These are phyloP conservation scores for Prionailurus bengalensis DNA, from an alignment of 2,113 vertebrate species.

Conservation along the genomic window DNA sequence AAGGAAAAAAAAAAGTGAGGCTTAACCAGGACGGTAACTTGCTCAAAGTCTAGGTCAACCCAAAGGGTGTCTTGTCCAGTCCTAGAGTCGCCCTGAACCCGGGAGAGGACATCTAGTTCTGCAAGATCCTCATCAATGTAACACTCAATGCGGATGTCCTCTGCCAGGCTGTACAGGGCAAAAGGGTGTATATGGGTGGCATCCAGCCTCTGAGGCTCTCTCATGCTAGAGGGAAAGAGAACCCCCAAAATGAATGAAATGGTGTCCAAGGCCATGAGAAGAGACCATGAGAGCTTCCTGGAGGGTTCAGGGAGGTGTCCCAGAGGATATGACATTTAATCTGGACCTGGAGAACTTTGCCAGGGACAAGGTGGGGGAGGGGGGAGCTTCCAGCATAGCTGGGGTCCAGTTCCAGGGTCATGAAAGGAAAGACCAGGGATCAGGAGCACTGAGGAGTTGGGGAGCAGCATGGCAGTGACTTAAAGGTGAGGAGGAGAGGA, in stretches of 20 bases:
- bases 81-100: neutral
- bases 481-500: neutral
- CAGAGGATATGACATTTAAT: neutral
- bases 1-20: neutral
- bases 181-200: rapidly evolving
- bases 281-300: neutral
- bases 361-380: neutral
- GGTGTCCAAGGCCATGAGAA: neutral
- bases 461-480: neutral
- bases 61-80: neutral
- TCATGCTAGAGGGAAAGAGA: neutral
- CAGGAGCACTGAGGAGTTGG: neutral
- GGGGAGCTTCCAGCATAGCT: neutral
- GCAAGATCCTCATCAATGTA: neutral
- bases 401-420: neutral
- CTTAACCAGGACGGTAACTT: neutral
- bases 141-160: neutral
- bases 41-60: neutral
- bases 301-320: neutral
- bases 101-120: neutral
- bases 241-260: neutral
- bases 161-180: neutral
- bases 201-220: neutral
- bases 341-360: neutral
- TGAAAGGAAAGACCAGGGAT: neutral